Percentiles rank a stretch among this genome's conserved stretches.
Evolutionary conservation across 64 coral and sea anemone species (phyloP).

Genomic region (Pachyseris speciosa): DNA sequence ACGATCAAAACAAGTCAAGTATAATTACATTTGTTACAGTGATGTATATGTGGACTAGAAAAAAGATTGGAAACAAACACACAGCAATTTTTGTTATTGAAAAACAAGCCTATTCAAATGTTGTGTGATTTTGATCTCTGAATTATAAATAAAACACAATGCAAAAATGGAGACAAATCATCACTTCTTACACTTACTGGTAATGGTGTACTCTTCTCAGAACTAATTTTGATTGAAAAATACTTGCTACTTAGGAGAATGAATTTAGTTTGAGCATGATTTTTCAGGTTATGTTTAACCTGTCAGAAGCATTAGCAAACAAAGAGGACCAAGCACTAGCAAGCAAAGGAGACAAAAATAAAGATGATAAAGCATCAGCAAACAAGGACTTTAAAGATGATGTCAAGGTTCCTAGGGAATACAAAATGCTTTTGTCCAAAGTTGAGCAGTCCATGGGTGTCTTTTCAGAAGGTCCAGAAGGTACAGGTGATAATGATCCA

Average conservation of each 20-base stretch:
- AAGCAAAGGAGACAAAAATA: not conserved
- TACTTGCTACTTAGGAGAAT: not conserved
- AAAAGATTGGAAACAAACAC: too few relatives aligned
- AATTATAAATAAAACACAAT: too few relatives aligned
- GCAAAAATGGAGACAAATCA: too few relatives aligned
- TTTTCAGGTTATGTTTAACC: slow-evolving; percentile 69
- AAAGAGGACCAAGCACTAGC: slow-evolving; percentile 30
- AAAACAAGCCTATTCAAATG: too few relatives aligned
- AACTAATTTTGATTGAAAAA: too few relatives aligned
- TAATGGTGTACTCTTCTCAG: too few relatives aligned
- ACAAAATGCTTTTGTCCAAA: slow-evolving; percentile 88
- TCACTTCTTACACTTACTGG: too few relatives aligned
- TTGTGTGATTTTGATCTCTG: too few relatives aligned
- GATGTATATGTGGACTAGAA: too few relatives aligned
- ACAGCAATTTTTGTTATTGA: too few relatives aligned
- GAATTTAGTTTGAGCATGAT: not conserved
- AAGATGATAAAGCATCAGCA: not conserved
- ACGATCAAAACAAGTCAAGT: too few relatives aligned
- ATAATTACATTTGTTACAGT: too few relatives aligned
- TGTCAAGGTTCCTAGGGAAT: slow-evolving; percentile 76
- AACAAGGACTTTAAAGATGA: slow-evolving; percentile 1
- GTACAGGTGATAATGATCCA: not conserved
- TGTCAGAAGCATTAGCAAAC: slow-evolving; percentile 71
- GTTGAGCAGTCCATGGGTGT: slow-evolving; percentile 92
- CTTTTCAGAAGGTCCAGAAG: slow-evolving; percentile 73